These are phyloP conservation scores for Emydura subglobosa DNA, from an alignment of 2,113 vertebrate species.

Conservation along the genomic window DNA sequence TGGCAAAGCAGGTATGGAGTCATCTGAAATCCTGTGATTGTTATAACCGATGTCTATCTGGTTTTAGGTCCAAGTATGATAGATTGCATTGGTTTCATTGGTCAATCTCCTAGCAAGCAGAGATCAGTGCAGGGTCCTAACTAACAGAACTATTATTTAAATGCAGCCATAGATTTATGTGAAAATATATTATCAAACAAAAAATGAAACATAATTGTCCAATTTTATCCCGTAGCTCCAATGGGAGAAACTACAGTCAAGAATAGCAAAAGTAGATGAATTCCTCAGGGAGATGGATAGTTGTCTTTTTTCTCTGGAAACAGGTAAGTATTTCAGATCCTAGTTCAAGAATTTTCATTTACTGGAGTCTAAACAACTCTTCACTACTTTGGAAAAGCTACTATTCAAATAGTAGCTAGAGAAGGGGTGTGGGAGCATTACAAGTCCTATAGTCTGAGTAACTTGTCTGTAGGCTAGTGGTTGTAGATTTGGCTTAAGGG, in stretches of 20 bases:
- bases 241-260: constrained; percentile 68
- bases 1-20: background rate
- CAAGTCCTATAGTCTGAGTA: background rate
- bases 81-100: background rate
- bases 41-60: background rate
- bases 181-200: background rate
- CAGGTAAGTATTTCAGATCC: constrained; percentile 64
- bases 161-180: background rate
- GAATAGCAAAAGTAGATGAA: constrained; percentile 64
- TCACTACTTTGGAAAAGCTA: background rate
- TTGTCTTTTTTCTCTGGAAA: constrained; percentile 65
- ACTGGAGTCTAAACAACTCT: background rate
- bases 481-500: background rate
- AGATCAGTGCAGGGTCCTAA: fast-evolving
- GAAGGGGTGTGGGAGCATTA: background rate
- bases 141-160: background rate
- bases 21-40: background rate
- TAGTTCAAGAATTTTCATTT: background rate
- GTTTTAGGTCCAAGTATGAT: background rate
- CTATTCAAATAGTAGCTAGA: background rate
- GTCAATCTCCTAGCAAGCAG: background rate
- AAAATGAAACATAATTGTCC: background rate
- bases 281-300: constrained; percentile 72
- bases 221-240: constrained; percentile 68
- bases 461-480: background rate